Conservation (phyloP, 2,888 invertebrate species). For the Gastrophysa polygoni region DNA sequence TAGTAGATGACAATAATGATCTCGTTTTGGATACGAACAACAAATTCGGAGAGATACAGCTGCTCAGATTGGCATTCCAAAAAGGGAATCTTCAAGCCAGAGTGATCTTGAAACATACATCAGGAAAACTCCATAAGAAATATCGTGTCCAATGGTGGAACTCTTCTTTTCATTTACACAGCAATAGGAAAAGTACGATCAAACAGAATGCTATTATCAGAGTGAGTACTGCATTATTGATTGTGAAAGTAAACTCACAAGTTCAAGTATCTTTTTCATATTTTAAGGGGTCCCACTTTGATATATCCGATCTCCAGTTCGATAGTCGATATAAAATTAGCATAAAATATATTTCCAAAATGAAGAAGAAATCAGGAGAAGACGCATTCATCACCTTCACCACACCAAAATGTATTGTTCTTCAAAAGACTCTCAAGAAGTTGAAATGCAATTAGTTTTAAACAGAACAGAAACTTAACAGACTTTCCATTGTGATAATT, state of each 20-base stretch:
- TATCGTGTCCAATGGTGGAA: slow-evolving; percentile 56
- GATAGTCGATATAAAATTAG: slow-evolving; percentile 64
- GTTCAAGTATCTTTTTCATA: background rate
- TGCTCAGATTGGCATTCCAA: slow-evolving; percentile 53
- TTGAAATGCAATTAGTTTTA: slow-evolving; percentile 19
- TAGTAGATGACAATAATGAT: slow-evolving; percentile 23
- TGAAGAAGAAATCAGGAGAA: slow-evolving; percentile 45
- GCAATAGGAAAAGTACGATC: slow-evolving; percentile 55
- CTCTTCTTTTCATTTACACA: slow-evolving; percentile 54
- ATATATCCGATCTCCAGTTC: slow-evolving; percentile 65
- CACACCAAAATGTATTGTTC: slow-evolving; percentile 60
- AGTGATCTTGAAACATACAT: slow-evolving; percentile 52
- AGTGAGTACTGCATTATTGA: slow-evolving; percentile 55
- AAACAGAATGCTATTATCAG: slow-evolving; percentile 63
- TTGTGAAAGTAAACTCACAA: background rate
- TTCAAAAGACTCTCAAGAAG: slow-evolving; percentile 16
- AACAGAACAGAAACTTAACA: background rate
- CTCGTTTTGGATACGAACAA: slow-evolving; percentile 14
- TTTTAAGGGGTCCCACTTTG: slow-evolving; percentile 61
- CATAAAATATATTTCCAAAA: slow-evolving; percentile 56
- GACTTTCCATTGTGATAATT: slow-evolving; percentile 23
- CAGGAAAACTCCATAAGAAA: slow-evolving; percentile 37
- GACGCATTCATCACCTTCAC: slow-evolving; percentile 62
- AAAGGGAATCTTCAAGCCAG: slow-evolving; percentile 51
- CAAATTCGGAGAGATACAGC: slow-evolving; percentile 50